These are phyloP conservation scores for Pristionchus entomophagus DNA, from an alignment of 2,888 invertebrate genomes.

Conservation along the genomic window DNA sequence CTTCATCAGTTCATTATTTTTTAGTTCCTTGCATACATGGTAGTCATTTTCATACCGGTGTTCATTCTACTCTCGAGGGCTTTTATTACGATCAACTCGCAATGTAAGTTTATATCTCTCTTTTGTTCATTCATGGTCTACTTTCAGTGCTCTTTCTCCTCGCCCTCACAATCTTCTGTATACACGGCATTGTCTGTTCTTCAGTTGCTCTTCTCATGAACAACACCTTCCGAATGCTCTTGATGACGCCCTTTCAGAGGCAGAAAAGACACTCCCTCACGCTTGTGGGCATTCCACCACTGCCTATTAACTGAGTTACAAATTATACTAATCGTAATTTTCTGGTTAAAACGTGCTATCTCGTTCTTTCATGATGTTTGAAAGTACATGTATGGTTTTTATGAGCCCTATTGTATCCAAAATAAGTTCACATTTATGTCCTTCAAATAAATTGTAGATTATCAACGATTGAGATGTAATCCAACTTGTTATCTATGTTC, in stretches of 20 bases:
- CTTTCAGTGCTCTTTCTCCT: background rate
- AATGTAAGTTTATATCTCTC: background rate
- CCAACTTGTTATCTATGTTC: too few species aligned
- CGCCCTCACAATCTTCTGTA: constrained; percentile 14
- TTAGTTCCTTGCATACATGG: background rate
- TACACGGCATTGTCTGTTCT: constrained; percentile 7
- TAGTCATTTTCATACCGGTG: background rate
- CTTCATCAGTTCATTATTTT: background rate
- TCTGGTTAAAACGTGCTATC: background rate
- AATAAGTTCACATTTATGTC: background rate
- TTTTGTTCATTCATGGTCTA: too few species aligned
- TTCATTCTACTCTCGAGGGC: background rate
- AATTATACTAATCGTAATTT: background rate
- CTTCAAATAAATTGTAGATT: too few species aligned
- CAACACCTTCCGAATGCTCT: background rate
- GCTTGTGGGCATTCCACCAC: background rate
- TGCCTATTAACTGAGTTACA: background rate
- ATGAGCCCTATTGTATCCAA: background rate
- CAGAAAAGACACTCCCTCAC: background rate
- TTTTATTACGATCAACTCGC: background rate
- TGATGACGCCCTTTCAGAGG: background rate
- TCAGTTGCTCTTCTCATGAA: constrained; percentile 23
- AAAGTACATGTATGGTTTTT: background rate
- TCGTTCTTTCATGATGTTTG: background rate
- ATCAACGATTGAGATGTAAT: too few species aligned